Conservation (phyloP, 2,888 invertebrate species). For the Priapulus caudatus region DNA sequence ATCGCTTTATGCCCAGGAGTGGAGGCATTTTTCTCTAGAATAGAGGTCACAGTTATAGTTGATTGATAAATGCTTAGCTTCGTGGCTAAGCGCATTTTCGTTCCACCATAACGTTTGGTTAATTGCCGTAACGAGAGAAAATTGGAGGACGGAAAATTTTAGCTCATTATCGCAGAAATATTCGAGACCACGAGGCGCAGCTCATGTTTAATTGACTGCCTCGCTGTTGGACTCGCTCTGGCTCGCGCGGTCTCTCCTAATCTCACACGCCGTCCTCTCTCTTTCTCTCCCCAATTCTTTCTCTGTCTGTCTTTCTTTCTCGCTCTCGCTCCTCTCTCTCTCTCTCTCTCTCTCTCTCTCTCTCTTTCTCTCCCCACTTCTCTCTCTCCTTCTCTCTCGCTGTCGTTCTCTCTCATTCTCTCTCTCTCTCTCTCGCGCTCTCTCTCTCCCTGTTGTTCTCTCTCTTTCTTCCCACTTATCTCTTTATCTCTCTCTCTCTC, state of each 20-base stretch:
- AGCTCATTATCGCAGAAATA: too few relatives aligned
- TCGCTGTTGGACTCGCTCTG: background rate
- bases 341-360: constrained; percentile 4
- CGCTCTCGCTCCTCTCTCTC: constrained; percentile 5
- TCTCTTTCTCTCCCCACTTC: constrained; percentile 6
- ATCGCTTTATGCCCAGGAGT: too few relatives aligned
- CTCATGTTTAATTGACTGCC: too few relatives aligned
- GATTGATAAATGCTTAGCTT: too few relatives aligned
- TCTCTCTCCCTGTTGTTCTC: constrained; percentile 4
- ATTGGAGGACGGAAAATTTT: too few relatives aligned
- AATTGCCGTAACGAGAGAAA: too few relatives aligned
- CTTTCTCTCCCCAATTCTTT: constrained; percentile 2
- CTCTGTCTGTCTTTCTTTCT: constrained; percentile 7
- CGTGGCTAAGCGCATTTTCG: too few relatives aligned
- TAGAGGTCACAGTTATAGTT: too few relatives aligned
- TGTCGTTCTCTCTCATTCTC: background rate
- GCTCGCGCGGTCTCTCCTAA: background rate
- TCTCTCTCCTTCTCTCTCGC: background rate
- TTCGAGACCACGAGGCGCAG: too few relatives aligned
- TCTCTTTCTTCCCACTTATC: constrained; percentile 7
- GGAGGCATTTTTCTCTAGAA: too few relatives aligned
- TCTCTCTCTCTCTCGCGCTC: constrained; percentile 7
- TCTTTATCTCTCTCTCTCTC: background rate
- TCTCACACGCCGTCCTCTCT: background rate
- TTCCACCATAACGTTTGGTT: too few relatives aligned